These are phyloP conservation scores for Rhopilema esculentum DNA, from an alignment of 30 jellyfish, hydroid and myxozoan species.

Conservation along the genomic window DNA sequence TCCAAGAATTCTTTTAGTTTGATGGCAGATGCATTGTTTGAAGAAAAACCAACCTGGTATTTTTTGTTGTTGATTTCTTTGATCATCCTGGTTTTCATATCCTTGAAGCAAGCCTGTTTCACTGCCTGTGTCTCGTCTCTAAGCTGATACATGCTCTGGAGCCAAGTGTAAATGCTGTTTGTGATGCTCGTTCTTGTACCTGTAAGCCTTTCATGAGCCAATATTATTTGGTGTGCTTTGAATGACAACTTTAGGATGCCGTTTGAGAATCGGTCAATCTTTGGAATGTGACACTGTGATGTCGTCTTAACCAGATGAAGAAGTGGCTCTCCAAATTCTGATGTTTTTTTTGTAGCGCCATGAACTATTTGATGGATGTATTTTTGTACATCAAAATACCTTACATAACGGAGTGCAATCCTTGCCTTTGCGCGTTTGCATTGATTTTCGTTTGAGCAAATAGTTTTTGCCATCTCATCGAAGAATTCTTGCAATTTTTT, in stretches of 20 bases:
- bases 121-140: conserved; percentile 19
- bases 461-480: conserved; percentile 16
- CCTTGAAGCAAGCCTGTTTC: conserved; percentile 16
- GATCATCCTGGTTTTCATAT: conserved; percentile 5
- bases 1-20: conserved; percentile 12
- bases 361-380: conserved; percentile 14
- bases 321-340: conserved; percentile 55
- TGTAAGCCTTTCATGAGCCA: conserved; percentile 41
- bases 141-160: conserved; percentile 12
- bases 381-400: conserved; percentile 16
- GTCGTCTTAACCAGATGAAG: conserved; percentile 9
- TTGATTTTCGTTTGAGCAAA: not conserved
- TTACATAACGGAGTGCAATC: conserved; percentile 43
- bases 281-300: conserved; percentile 41
- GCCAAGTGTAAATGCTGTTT: conserved; percentile 39
- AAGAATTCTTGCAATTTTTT: conserved; percentile 21
- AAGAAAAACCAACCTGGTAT: conserved; percentile 25
- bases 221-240: conserved; percentile 54
- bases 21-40: conserved; percentile 15
- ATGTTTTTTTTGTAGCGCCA: conserved; percentile 27
- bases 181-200: conserved; percentile 39
- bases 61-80: conserved; percentile 23
- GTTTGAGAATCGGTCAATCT: conserved; percentile 24
- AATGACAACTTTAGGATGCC: conserved; percentile 24
- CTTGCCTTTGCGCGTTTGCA: conserved; percentile 30